phyloP scores from a whole-genome alignment of 2,888 invertebrate genomes.

The Acanthosepion pharaonis region DNA sequence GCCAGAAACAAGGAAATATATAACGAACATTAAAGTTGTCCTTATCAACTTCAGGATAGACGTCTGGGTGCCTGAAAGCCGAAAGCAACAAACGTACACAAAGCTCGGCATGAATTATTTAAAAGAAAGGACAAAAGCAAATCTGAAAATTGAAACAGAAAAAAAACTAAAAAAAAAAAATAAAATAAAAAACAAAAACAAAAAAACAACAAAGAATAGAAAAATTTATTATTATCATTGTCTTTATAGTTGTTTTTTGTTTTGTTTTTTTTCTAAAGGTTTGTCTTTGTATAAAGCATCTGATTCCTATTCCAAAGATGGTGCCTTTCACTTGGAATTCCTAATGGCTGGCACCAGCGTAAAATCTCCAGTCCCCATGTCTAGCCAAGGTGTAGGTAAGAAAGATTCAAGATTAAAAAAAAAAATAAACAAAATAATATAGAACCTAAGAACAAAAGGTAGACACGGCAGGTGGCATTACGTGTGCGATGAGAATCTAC shows the following conservation, averaged over 20 bases:
- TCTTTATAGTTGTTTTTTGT: background rate
- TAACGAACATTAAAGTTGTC: background rate
- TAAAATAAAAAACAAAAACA: background rate
- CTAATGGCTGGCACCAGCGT: background rate
- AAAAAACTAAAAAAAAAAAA: background rate
- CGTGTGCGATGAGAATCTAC: background rate
- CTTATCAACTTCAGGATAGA: constrained; percentile 4
- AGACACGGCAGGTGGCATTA: background rate
- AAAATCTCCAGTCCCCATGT: background rate
- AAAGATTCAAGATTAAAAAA: background rate
- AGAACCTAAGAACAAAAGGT: background rate
- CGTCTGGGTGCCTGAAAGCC: background rate
- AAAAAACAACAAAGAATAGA: background rate
- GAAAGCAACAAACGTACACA: background rate
- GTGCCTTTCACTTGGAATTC: background rate
- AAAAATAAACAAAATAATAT: background rate
- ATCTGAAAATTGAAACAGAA: background rate
- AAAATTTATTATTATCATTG: background rate
- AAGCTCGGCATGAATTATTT: background rate
- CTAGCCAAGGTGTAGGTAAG: background rate
- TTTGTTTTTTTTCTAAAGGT: background rate
- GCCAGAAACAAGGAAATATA: background rate
- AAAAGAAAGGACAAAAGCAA: background rate
- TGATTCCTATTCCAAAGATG: background rate
- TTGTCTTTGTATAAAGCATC: background rate